Evolutionary conservation across 1,140 invertebrate genomes (phyloP).

Genomic region (Phortica variegata): DNA sequence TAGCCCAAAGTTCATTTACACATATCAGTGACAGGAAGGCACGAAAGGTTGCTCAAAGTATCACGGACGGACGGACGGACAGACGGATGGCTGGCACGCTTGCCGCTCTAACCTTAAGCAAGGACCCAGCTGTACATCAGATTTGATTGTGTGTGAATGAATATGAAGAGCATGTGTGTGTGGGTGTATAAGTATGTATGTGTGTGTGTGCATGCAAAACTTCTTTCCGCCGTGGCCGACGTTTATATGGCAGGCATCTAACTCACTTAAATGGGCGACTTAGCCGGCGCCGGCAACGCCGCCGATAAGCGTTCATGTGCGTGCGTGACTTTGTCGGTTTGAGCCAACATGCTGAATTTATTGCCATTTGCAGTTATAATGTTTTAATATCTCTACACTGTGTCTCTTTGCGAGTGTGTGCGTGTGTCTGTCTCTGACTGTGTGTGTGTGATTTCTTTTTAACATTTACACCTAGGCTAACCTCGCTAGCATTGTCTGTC

Average conservation of each 20-base stretch:
- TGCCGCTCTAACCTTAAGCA: slow-evolving; percentile 46
- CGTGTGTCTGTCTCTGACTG: slow-evolving; percentile 5
- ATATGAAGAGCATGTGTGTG: too few relatives aligned
- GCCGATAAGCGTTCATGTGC: too few relatives aligned
- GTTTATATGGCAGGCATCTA: too few relatives aligned
- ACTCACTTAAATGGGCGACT: too few relatives aligned
- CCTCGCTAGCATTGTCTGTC: too few relatives aligned
- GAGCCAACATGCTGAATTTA: slow-evolving; percentile 23
- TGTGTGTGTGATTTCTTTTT: slow-evolving; percentile 28
- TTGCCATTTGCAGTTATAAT: slow-evolving; percentile 53
- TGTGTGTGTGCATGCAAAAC: too few relatives aligned
- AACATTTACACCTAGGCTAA: slow-evolving; percentile 2
- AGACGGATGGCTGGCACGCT: slow-evolving; percentile 37
- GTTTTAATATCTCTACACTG: slow-evolving; percentile 39
- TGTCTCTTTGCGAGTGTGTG: background rate
- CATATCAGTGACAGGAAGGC: slow-evolving; percentile 2
- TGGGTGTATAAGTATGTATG: too few relatives aligned
- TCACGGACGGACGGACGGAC: slow-evolving; percentile 8
- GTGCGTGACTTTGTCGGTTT: slow-evolving; percentile 8
- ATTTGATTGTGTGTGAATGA: too few relatives aligned
- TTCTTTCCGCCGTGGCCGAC: too few relatives aligned
- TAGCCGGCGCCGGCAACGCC: too few relatives aligned
- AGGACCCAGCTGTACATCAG: slow-evolving; percentile 42
- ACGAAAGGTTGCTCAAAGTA: slow-evolving; percentile 10
- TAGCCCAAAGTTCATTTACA: slow-evolving; percentile 26